Evolutionary conservation across 2,113 vertebrate genomes (phyloP), one percentile per base, ranked within the genome.

Genomic region (Phyllostomus hastatus): DNA sequence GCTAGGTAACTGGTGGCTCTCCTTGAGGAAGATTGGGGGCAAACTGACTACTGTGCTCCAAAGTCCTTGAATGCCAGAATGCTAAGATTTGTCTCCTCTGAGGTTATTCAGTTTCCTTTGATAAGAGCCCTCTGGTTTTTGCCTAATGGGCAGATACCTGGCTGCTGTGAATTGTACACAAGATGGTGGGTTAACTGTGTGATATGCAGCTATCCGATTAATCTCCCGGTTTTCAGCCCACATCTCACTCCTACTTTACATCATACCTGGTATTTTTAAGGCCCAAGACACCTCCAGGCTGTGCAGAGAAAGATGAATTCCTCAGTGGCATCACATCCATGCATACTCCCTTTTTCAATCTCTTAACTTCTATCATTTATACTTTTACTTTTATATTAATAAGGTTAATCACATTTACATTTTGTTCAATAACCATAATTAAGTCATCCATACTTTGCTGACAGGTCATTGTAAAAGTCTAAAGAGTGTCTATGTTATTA

Each of bases 381-480:
- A n/a, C 31, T 33, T 66, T 66, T 66, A 33, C 31, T 33, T 66
- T 66, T 66, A 33, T 33, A 66, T 33, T 66, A 16, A 66, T 10
- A 66, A 7, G 14, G 28, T 66, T 66, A 66, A 66, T 66, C 43
- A 28, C 84, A 90, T 66, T 79, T 90, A 76, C 81, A 88, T 86
- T 89, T 85, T 26, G 35, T 90, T 73, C 61, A 80, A 26, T 95
- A 95, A 84, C 59, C 11, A 14, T 31, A 28, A 64, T 64, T 10
- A 64, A 31, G 59, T 31, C 59, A 64, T 31, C 26, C 59, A 64
- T 28, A 31, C 59, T 73, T 35, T 88, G 66, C 91, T 73, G 76
- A 73, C 11, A 72, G 54, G 14, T 97, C 76, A 88, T 88, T 97
- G 88, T 90, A 84, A 83, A 95, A 78, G 33, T 87, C 90, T 88